phyloP scores from a whole-genome alignment of 1,140 invertebrate genomes.

The Drosophila lacteicornis region DNA sequence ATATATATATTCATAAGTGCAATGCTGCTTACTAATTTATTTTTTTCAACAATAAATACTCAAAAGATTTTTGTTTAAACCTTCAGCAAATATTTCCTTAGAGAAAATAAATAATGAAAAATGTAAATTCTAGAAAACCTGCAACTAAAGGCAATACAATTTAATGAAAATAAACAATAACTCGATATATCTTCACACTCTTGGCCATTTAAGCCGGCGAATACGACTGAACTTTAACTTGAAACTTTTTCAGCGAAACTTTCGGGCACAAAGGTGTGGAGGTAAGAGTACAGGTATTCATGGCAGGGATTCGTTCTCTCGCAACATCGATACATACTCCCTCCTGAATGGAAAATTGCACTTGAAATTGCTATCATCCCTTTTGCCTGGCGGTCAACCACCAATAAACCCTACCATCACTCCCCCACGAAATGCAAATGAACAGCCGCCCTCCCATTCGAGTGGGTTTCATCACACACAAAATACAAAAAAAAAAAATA shows the following conservation, averaged over 20 bases:
- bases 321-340: conserved; percentile 51
- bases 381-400: conserved; percentile 70
- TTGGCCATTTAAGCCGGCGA: not conserved
- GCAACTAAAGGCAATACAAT: not conserved
- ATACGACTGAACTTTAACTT: conserved; percentile 6
- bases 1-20: too few relatives aligned
- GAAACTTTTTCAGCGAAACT: conserved; percentile 1
- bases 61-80: too few relatives aligned
- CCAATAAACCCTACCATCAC: conserved; percentile 52
- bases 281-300: conserved; percentile 1
- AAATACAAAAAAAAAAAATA: conserved; percentile 5
- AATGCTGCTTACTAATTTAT: too few relatives aligned
- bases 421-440: conserved; percentile 67
- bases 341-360: conserved; percentile 54
- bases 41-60: too few relatives aligned
- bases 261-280: not conserved
- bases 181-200: not conserved
- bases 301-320: not conserved
- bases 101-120: not conserved
- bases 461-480: conserved; percentile 50
- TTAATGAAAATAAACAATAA: not conserved
- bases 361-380: conserved; percentile 64
- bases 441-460: conserved; percentile 55
- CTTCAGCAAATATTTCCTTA: too few relatives aligned
- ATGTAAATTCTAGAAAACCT: not conserved